Percentiles rank a stretch among this genome's conserved stretches.
phyloP scores from a whole-genome alignment of 1,140 invertebrate genomes.

The Papilio polytes region DNA sequence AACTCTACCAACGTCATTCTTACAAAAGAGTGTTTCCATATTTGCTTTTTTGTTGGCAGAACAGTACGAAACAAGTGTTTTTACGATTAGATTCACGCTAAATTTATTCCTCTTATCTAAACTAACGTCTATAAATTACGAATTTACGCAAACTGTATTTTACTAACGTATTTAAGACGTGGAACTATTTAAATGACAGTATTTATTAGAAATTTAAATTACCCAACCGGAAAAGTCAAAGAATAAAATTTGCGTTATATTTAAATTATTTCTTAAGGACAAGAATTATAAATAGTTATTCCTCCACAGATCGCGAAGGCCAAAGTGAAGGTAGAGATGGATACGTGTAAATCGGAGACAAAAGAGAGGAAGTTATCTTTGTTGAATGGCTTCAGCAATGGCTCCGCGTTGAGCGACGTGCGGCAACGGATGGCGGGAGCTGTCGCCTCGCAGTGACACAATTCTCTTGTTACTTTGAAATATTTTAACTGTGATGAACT shows the following conservation, averaged over 20 bases:
- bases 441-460: constrained; percentile 71
- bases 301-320: constrained; percentile 59
- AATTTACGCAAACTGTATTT: background rate
- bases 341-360: constrained; percentile 55
- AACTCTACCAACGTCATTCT: background rate
- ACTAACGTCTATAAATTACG: background rate
- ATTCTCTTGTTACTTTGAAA: background rate
- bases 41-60: background rate
- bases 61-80: background rate
- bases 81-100: background rate
- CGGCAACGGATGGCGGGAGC: constrained; percentile 75
- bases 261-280: background rate
- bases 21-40: background rate
- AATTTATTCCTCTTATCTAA: background rate
- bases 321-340: constrained; percentile 59
- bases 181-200: background rate
- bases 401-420: constrained; percentile 67
- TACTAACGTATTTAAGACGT: background rate
- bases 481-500: constrained; percentile 35
- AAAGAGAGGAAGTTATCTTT: constrained; percentile 67
- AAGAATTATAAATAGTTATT: background rate
- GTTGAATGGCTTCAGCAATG: constrained; percentile 72
- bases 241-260: background rate
- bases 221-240: background rate
- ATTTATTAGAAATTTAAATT: background rate